Conservation (phyloP, 1,140 invertebrate species). For the Lasaia peninsularis region DNA sequence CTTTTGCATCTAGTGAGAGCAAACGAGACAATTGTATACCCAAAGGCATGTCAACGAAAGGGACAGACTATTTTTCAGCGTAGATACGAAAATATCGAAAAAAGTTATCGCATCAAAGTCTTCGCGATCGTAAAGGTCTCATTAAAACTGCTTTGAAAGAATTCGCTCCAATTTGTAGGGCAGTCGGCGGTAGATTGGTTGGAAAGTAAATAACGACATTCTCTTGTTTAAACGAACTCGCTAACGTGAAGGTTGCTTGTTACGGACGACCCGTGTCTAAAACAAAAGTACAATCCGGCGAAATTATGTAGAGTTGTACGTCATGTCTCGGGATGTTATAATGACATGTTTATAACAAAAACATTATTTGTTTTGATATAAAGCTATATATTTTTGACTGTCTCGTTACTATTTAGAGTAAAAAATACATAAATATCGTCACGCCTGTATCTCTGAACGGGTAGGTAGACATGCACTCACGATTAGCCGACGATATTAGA, state of each 20-base stretch:
- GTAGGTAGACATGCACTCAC: too few species aligned
- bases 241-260: constrained; percentile 20
- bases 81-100: constrained; percentile 68
- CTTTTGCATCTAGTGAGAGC: constrained; percentile 46
- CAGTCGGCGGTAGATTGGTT: constrained; percentile 54
- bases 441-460: too few species aligned
- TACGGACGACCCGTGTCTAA: not conserved
- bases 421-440: too few species aligned
- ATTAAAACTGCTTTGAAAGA: constrained; percentile 72
- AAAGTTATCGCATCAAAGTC: constrained; percentile 71
- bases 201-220: constrained; percentile 63
- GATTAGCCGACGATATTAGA: too few species aligned
- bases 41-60: constrained; percentile 25
- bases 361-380: not conserved
- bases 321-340: not conserved
- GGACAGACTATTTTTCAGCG: constrained; percentile 51
- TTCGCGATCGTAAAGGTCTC: constrained; percentile 60
- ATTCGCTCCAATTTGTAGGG: constrained; percentile 68
- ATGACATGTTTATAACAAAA: constrained; percentile 1
- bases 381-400: not conserved
- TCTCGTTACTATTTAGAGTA: not conserved
- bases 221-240: constrained; percentile 50
- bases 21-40: constrained; percentile 36
- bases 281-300: constrained; percentile 1
- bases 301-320: constrained; percentile 3